Evolutionary conservation across 2,888 invertebrate species (phyloP).

Genomic region (Hydrotaea diabolus): DNA sequence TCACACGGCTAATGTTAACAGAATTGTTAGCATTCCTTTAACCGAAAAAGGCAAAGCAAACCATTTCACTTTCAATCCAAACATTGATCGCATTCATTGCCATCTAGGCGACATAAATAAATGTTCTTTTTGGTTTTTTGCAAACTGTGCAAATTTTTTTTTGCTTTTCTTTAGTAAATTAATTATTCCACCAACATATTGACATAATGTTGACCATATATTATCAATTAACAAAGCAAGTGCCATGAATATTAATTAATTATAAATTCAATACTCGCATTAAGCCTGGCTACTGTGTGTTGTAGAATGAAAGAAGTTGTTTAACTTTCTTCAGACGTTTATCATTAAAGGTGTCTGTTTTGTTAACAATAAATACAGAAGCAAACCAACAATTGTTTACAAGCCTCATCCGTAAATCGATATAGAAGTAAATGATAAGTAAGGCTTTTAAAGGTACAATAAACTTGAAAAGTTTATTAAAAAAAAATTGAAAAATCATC

Average conservation of each 20-base stretch:
- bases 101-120: neutral
- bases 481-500: no score
- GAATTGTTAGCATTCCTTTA: neutral
- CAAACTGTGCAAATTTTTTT: constrained; percentile 30
- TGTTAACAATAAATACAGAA: neutral
- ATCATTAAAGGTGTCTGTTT: neutral
- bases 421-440: no score
- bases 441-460: neutral
- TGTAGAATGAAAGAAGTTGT: no score
- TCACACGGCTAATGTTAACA: neutral
- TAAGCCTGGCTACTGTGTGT: no score
- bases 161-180: no score
- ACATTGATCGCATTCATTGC: neutral
- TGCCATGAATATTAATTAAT: constrained; percentile 48
- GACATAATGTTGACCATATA: constrained; percentile 33
- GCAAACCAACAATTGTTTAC: neutral
- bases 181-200: constrained; percentile 3
- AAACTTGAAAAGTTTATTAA: neutral
- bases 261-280: no score
- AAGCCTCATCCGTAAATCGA: no score
- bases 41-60: neutral
- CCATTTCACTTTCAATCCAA: constrained; percentile 56
- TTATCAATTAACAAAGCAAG: constrained; percentile 17
- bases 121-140: constrained; percentile 7
- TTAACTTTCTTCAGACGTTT: constrained; percentile 28